Percentiles rank a stretch among this genome's conserved stretches.
phyloP scores from a whole-genome alignment of 2,113 vertebrate species.

The Melanocharis versteri region DNA sequence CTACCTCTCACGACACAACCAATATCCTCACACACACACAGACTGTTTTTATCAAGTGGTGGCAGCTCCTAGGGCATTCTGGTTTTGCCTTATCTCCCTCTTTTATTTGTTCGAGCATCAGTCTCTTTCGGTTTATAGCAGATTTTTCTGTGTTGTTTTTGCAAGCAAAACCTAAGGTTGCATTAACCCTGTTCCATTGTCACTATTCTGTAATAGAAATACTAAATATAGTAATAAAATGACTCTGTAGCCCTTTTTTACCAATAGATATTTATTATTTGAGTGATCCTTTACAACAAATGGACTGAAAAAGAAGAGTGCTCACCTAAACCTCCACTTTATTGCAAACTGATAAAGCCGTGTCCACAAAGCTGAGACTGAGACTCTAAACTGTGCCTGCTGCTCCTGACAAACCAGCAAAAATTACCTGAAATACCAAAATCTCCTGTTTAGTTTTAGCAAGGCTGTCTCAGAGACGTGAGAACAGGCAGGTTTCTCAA shows the following conservation, averaged over 20 bases:
- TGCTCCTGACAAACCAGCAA: background rate
- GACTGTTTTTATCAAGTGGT: background rate
- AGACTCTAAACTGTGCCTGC: background rate
- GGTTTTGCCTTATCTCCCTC: background rate
- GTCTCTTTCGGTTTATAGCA: background rate
- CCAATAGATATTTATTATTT: background rate
- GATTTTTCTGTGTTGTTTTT: background rate
- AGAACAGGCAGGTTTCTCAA: background rate
- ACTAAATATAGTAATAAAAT: background rate
- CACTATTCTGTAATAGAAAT: background rate
- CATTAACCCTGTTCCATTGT: background rate
- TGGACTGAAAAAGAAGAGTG: background rate
- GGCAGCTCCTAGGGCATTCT: background rate
- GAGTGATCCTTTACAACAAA: background rate
- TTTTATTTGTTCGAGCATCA: background rate
- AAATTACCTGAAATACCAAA: background rate
- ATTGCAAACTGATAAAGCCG: background rate
- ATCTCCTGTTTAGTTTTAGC: background rate
- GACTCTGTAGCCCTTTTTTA: background rate
- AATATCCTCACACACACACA: background rate
- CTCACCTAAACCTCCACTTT: background rate
- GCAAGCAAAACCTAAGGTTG: background rate
- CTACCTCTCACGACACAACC: conserved; percentile 17
- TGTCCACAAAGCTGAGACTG: background rate
- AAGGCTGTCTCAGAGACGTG: background rate